Evolutionary conservation across 1,140 invertebrate species (phyloP), one percentile per base, ranked within the genome.

Genomic region (Gryon sp.): DNA sequence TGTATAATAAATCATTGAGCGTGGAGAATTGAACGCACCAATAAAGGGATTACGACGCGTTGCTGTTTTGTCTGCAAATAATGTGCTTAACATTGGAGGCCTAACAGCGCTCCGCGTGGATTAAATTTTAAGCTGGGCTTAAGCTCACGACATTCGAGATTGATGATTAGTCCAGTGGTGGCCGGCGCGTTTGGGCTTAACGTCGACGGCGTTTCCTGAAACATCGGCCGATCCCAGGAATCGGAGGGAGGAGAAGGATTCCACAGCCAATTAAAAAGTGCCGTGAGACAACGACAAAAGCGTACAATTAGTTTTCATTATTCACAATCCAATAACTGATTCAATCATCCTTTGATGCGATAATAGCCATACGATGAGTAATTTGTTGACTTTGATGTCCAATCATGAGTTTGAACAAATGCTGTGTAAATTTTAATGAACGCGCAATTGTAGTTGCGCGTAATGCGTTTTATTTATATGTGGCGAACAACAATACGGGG

Each of bases 41-140:
- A 60, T 62, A 69, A 73, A 65, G 57, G 68, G 57, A 73, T 73
- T 68, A 73, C 18, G 15, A 20, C 12, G 16, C 50, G 50, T 52
- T 30, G 52, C 50, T 50, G 52, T 69, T 70, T 70, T 68, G 76
- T 69, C 59, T 69, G 55, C 76, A 78, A 78, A 78, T 74, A 69
- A 74, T 74, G 69, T 63, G 69, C 76, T 78, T 60, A 74, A 74
- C 74, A 78, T 74, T 53, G 69, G 69, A 74, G 38, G 76, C 76
- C 76, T 70, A 73, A 74, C 65, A 63, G 46, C 36, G 52, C 38
- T 62, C 24, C 60, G 22, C 38, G 28, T 41, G 73, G 76, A 73
- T 78, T 78, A 78, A 73, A 73, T 57, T 78, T 69, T 69, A 73
- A 78, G 18, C 76, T 63, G 36, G 38, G 76, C 28, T 69, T 73